Conservation (phyloP, 2,888 invertebrate species). For the Sarcophaga subvicina region DNA sequence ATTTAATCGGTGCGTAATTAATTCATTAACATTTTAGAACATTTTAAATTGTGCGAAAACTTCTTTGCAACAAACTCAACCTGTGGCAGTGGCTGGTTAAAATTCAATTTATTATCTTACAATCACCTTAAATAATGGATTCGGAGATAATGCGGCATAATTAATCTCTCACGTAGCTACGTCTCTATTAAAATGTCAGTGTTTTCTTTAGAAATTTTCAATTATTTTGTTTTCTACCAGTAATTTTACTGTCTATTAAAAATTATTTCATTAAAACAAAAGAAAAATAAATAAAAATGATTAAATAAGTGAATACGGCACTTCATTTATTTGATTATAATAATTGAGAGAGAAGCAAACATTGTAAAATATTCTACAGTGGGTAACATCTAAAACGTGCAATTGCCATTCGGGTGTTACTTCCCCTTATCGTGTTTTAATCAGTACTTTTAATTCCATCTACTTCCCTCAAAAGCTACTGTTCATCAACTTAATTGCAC, state of each 20-base stretch:
- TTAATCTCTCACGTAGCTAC: no score
- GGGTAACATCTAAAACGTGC: not conserved
- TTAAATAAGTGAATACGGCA: not conserved
- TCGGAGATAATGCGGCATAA: no score
- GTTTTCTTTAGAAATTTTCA: not conserved
- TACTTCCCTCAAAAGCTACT: no score
- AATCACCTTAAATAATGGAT: no score
- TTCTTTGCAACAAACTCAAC: conserved; percentile 49
- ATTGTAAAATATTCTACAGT: not conserved
- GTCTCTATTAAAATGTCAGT: not conserved
- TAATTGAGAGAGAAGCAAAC: not conserved
- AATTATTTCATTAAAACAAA: not conserved
- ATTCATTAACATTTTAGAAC: conserved; percentile 33
- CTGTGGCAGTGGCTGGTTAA: conserved; percentile 38
- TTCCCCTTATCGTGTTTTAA: no score
- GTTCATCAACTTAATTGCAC: no score
- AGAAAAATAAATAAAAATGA: not conserved
- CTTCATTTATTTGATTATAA: conserved; percentile 3
- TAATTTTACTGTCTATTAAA: not conserved
- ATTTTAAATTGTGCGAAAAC: conserved; percentile 55
- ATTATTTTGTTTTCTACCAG: not conserved
- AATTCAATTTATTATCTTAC: not conserved
- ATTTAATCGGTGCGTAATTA: not conserved
- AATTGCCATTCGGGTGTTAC: not conserved
- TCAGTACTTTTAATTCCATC: no score